phyloP scores from a whole-genome alignment of 2,113 vertebrate species.

The Oreochromis niloticus region DNA sequence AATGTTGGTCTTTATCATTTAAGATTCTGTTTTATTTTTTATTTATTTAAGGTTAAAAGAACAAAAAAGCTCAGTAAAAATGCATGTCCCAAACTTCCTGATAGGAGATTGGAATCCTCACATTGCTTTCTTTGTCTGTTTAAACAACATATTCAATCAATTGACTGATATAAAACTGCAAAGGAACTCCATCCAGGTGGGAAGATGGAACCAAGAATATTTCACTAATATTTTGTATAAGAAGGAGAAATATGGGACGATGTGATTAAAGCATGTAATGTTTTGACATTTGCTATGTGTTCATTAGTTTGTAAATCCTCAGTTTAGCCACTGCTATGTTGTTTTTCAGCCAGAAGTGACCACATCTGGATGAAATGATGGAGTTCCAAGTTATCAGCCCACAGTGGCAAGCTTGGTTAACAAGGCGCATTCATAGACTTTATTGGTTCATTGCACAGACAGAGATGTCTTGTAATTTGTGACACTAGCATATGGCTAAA shows the following conservation, averaged over 20 bases:
- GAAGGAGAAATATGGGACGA: neutral
- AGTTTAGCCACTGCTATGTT: neutral
- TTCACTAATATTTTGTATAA: neutral
- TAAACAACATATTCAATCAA: neutral
- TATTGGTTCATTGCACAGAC: neutral
- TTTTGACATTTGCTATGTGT: neutral
- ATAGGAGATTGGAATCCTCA: neutral
- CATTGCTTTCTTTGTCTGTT: rapidly evolving
- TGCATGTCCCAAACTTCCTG: neutral
- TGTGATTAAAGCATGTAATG: neutral
- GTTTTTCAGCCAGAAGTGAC: neutral
- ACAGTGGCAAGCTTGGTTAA: neutral
- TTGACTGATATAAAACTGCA: neutral
- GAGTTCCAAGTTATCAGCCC: neutral
- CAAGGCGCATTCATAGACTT: neutral
- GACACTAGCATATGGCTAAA: neutral
- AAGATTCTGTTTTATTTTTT: neutral
- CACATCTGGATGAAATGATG: neutral
- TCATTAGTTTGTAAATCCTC: neutral
- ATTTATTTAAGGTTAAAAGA: neutral
- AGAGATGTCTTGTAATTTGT: neutral
- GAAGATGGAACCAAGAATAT: neutral
- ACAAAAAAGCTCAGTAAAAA: neutral
- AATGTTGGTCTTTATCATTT: neutral
- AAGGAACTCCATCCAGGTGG: neutral